Evolutionary conservation across 2,888 invertebrate species (phyloP).

Genomic region (Gasteruption jaculator): DNA sequence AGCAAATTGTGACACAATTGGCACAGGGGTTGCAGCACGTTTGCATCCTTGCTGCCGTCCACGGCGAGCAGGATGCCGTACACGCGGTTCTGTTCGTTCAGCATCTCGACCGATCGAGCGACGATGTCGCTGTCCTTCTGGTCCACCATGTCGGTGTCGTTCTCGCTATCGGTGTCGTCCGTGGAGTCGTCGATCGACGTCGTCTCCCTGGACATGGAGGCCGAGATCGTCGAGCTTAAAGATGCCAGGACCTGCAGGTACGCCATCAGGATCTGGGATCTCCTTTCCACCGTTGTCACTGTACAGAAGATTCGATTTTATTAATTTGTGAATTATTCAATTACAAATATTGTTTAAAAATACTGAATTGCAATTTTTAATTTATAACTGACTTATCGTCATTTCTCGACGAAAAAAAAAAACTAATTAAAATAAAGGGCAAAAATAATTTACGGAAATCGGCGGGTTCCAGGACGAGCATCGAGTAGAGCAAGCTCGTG

Average conservation of each 20-base stretch:
- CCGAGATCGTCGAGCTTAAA: constrained; percentile 46
- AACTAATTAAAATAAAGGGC: constrained; percentile 4
- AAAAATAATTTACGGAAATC: constrained; percentile 59
- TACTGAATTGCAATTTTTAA: no score
- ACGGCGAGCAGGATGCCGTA: constrained; percentile 56
- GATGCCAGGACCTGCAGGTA: constrained; percentile 61
- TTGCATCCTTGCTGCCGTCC: constrained; percentile 53
- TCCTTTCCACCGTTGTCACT: no score
- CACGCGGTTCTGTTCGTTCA: constrained; percentile 64
- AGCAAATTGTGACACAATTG: constrained; percentile 80
- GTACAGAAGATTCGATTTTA: no score
- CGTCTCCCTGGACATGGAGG: constrained; percentile 51
- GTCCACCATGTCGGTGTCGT: constrained; percentile 58
- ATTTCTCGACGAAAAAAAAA: constrained; percentile 4
- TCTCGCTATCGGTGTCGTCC: constrained; percentile 56
- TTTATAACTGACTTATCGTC: not conserved
- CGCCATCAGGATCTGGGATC: constrained; percentile 50
- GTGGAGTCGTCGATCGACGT: constrained; percentile 52
- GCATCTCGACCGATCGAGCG: constrained; percentile 60
- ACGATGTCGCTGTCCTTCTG: constrained; percentile 54
- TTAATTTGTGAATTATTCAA: constrained; percentile 9
- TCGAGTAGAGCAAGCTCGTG: constrained; percentile 65
- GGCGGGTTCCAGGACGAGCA: constrained; percentile 64
- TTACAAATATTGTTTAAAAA: constrained; percentile 1
- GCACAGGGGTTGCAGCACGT: constrained; percentile 65